Conservation (phyloP, 1,140 invertebrate species). For the Drosophila kepulauana region DNA sequence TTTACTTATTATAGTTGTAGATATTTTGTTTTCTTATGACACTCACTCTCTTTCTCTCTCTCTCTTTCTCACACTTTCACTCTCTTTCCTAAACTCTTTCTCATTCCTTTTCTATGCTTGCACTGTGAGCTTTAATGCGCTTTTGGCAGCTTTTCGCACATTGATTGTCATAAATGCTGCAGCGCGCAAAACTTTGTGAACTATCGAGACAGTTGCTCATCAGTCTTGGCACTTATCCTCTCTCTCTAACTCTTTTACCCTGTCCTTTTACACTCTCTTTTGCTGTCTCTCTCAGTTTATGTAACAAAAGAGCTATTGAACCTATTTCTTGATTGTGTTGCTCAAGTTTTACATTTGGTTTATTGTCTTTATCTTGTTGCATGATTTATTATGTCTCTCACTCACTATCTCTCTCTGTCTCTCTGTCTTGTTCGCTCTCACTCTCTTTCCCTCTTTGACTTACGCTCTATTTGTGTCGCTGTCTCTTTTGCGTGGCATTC, state of each 20-base stretch:
- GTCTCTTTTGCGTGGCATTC: slow-evolving; percentile 11
- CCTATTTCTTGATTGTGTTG: slow-evolving; percentile 1
- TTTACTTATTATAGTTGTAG: no score
- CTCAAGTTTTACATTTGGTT: slow-evolving; percentile 15
- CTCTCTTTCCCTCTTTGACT: background rate
- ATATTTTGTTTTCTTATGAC: no score
- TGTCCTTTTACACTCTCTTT: background rate
- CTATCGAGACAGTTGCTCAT: background rate
- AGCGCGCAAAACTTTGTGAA: background rate
- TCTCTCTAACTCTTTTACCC: background rate
- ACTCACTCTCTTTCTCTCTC: background rate
- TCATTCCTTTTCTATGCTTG: background rate
- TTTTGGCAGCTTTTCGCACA: background rate
- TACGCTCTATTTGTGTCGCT: background rate
- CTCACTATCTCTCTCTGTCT: slow-evolving; percentile 1
- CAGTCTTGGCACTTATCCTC: no score
- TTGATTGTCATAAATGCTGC: background rate
- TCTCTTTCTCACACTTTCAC: background rate
- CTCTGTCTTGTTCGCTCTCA: background rate
- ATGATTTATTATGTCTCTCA: slow-evolving; percentile 26
- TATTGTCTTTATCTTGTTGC: slow-evolving; percentile 18
- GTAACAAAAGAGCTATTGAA: background rate
- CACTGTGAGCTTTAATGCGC: slow-evolving; percentile 16
- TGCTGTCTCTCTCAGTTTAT: background rate
- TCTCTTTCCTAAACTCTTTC: background rate